Evolutionary conservation across 2,888 invertebrate genomes (phyloP), one percentile per base, ranked within the genome.

Genomic region (Vesta saturnalis): DNA sequence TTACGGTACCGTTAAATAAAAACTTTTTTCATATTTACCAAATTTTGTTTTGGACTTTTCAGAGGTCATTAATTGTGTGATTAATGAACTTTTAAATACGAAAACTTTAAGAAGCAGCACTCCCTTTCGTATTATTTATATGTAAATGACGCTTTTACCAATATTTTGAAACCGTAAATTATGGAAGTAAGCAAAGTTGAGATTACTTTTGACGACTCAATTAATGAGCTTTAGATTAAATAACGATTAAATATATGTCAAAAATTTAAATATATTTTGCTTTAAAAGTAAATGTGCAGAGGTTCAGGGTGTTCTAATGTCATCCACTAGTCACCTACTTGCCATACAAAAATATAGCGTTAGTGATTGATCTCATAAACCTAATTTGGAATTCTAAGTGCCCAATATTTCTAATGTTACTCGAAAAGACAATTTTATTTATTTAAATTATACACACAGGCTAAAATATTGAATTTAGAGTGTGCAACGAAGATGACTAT

Each of bases 31-130:
- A n/a, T 39, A 39, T 39, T 12, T n/a, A 39, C 12, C 12, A 39
- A 39, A 39, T 39, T 39, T n/a, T 39, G 39, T 39, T 39, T 6
- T 10, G 39, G n/a, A 39, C 39, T 39, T 39, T 39, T 39, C 39
- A 39, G 39, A 39, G 39, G n/a, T 39, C 39, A 39, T 39, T 39
- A 39, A 39, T 39, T 39, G 39, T 39, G n/a, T 39, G 39, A 39
- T 39, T 39, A 39, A 39, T 39, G 39, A 39, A 39, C 39, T 39
- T 39, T 39, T 39, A 39, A 39, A 39, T 39, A 39, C 39, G 39
- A 39, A 39, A 39, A 39, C 39, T 39, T 39, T n/a, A 39, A 39
- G 39, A 39, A 23, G 23, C 23, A 8, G 23, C 39, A 39, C 8
- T 39, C 39, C 39, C 39, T 39, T 39, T 39, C n/a, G n/a, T 39